Percentiles rank a stretch among this genome's conserved stretches.
Evolutionary conservation across 1,140 invertebrate species (phyloP).

Genomic region (Sipha flava): DNA sequence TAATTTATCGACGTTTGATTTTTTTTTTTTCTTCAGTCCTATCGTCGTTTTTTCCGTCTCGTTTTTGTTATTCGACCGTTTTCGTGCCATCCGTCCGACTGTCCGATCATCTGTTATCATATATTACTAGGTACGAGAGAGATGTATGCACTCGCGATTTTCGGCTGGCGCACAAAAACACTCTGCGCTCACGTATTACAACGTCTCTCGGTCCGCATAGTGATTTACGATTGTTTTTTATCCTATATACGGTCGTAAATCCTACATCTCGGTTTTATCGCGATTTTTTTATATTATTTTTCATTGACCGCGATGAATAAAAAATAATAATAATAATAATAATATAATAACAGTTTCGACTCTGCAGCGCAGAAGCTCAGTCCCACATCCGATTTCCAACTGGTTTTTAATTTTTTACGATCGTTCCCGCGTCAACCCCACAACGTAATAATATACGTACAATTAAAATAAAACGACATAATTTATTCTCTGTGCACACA

Average conservation of each 20-base stretch:
- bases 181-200: background rate
- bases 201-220: background rate
- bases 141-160: background rate
- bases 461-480: background rate
- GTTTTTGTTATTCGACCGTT: background rate
- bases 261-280: background rate
- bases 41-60: background rate
- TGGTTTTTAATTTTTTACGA: background rate
- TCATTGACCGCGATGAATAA: background rate
- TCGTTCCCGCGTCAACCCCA: background rate
- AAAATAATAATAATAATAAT: background rate
- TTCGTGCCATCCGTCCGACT: too few species aligned
- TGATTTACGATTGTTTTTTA: background rate
- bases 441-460: background rate
- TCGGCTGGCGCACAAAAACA: background rate
- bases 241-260: background rate
- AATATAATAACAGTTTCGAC: background rate
- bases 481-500: too few species aligned
- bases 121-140: too few species aligned
- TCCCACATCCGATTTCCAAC: background rate
- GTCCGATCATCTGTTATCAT: too few species aligned
- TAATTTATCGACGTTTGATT: background rate
- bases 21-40: background rate
- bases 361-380: too few species aligned
- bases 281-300: background rate